These are phyloP conservation scores for Dynastes tityus DNA, from an alignment of 2,888 invertebrate genomes.

Conservation along the genomic window DNA sequence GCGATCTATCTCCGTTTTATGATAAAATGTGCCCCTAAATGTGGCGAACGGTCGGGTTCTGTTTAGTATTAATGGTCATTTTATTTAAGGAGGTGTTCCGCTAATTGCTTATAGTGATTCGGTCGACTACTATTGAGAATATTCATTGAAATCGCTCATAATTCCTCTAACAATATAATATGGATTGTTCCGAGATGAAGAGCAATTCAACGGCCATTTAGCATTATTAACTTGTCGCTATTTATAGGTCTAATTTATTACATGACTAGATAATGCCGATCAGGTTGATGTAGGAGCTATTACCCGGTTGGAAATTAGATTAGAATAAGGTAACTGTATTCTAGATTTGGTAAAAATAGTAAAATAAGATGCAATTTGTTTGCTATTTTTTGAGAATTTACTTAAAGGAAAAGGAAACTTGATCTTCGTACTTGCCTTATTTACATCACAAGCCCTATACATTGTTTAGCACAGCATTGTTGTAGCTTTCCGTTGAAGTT, in stretches of 20 bases:
- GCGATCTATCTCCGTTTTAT: background rate
- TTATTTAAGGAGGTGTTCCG: constrained; percentile 22
- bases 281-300: too few relatives aligned
- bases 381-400: too few relatives aligned
- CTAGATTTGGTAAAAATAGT: too few relatives aligned
- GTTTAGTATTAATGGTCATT: constrained; percentile 12
- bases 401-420: too few relatives aligned
- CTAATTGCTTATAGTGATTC: constrained; percentile 15
- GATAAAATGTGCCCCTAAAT: constrained; percentile 6
- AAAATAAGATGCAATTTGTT: too few relatives aligned
- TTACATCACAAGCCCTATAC: too few relatives aligned
- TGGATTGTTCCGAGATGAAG: background rate
- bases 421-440: too few relatives aligned
- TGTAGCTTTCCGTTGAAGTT: too few relatives aligned
- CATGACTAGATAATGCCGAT: background rate
- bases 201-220: background rate
- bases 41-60: background rate
- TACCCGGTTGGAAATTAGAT: too few relatives aligned
- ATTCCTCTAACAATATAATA: constrained; percentile 20
- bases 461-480: too few relatives aligned
- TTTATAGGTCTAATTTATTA: constrained; percentile 6
- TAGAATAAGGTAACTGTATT: too few relatives aligned
- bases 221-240: constrained; percentile 9
- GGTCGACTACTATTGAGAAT: background rate
- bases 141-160: constrained; percentile 18